Conservation (phyloP, 2,797 vertebrate genomes). For the Lagorchestes hirsutus region DNA sequence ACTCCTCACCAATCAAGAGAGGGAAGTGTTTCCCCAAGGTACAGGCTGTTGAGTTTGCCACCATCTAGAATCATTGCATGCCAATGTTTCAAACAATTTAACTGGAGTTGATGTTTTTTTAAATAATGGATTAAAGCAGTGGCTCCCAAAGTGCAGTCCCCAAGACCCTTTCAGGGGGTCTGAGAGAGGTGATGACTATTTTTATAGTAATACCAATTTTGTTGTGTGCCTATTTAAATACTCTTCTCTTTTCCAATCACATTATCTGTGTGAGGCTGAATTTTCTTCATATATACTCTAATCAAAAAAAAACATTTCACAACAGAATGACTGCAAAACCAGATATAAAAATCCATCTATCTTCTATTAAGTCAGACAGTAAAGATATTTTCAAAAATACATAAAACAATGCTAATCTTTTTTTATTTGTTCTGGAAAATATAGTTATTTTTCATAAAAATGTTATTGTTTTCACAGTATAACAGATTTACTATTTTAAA, state of each 20-base stretch:
- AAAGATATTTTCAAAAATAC: background rate
- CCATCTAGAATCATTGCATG: background rate
- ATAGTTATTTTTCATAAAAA: background rate
- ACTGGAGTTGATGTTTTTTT: background rate
- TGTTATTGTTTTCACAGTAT: background rate
- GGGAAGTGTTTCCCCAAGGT: background rate
- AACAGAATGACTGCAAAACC: background rate
- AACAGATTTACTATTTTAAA: background rate
- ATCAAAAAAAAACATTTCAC: background rate
- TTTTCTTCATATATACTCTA: background rate
- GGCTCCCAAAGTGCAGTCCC: background rate
- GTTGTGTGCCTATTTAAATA: background rate
- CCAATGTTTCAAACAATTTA: background rate
- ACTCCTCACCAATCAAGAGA: background rate
- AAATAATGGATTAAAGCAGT: background rate
- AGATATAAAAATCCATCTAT: background rate
- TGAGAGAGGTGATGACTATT: background rate
- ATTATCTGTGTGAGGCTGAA: background rate
- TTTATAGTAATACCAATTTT: background rate
- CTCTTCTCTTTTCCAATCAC: background rate
- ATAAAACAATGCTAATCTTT: background rate
- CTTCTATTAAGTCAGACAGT: too few relatives aligned
- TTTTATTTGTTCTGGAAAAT: background rate
- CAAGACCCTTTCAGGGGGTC: background rate
- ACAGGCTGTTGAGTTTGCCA: background rate